Conservation (phyloP, 2,797 vertebrate species). For the Simalia tracyae region DNA sequence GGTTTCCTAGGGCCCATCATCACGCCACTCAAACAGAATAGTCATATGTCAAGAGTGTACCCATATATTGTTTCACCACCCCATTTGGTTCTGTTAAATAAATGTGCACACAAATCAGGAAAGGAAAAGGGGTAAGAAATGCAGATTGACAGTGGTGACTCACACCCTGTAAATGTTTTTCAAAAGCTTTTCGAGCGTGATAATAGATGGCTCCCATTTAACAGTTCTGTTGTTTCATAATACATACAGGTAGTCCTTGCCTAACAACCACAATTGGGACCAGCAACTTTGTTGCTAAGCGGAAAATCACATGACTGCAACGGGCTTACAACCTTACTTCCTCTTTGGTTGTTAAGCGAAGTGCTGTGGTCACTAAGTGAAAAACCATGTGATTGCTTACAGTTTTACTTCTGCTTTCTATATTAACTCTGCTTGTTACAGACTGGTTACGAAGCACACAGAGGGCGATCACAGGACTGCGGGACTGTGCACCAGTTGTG, state of each 20-base stretch:
- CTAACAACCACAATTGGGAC: background rate
- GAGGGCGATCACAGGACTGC: background rate
- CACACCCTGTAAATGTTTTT: background rate
- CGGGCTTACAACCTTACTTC: background rate
- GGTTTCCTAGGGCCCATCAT: background rate
- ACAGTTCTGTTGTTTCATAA: background rate
- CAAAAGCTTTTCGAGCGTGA: background rate
- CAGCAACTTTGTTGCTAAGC: background rate
- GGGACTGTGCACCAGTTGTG: too few species aligned
- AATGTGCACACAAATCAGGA: background rate
- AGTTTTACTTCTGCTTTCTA: background rate
- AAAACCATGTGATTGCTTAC: background rate
- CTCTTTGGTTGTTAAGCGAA: background rate
- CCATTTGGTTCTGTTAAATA: background rate
- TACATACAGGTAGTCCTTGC: background rate
- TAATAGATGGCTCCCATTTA: background rate
- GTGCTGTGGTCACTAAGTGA: background rate
- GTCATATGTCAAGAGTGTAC: background rate
- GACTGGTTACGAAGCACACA: background rate
- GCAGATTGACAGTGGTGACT: background rate
- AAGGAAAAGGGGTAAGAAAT: background rate
- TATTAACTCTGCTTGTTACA: background rate
- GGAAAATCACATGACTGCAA: background rate
- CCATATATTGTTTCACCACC: background rate
- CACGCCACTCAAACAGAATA: background rate